Percentiles rank a stretch among this genome's conserved stretches.
phyloP scores from a whole-genome alignment of 2,888 invertebrate genomes.

The Acleris literana region DNA sequence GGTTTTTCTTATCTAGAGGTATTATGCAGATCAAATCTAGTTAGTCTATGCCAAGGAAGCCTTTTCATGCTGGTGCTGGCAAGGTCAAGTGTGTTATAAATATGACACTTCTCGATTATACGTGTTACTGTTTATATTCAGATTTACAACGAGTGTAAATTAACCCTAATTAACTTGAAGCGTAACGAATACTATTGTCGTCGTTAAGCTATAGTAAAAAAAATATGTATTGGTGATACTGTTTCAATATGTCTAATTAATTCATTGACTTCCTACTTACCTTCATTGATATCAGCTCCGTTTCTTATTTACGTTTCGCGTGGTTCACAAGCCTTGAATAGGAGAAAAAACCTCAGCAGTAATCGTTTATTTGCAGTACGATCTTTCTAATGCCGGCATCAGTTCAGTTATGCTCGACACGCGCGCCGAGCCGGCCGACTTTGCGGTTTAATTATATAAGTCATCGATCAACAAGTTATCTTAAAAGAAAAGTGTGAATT shows the following conservation, averaged over 20 bases:
- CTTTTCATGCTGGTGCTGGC: background rate
- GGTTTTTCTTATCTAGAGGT: constrained; percentile 7
- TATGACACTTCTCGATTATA: constrained; percentile 6
- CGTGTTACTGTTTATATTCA: constrained; percentile 5
- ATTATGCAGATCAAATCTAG: constrained; percentile 11
- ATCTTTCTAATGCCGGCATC: constrained; percentile 62
- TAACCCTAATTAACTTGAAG: constrained; percentile 5
- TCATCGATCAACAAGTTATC: constrained; percentile 17
- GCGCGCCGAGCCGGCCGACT: constrained; percentile 54
- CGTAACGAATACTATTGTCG: no score
- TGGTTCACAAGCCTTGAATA: constrained; percentile 40
- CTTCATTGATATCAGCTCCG: constrained; percentile 9
- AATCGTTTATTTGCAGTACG: constrained; percentile 65
- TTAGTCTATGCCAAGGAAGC: constrained; percentile 15
- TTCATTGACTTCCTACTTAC: background rate
- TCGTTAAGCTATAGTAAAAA: no score
- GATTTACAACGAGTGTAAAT: constrained; percentile 9
- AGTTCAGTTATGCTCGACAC: constrained; percentile 63
- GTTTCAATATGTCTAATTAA: background rate
- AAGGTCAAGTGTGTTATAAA: constrained; percentile 1
- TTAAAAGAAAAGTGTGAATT: no score
- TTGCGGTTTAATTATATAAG: constrained; percentile 31
- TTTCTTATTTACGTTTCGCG: constrained; percentile 30
- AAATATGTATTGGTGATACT: no score
- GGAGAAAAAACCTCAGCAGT: constrained; percentile 44